These are phyloP conservation scores for Rhinoderma darwinii DNA, from an alignment of 2,113 vertebrate species.

Conservation along the genomic window DNA sequence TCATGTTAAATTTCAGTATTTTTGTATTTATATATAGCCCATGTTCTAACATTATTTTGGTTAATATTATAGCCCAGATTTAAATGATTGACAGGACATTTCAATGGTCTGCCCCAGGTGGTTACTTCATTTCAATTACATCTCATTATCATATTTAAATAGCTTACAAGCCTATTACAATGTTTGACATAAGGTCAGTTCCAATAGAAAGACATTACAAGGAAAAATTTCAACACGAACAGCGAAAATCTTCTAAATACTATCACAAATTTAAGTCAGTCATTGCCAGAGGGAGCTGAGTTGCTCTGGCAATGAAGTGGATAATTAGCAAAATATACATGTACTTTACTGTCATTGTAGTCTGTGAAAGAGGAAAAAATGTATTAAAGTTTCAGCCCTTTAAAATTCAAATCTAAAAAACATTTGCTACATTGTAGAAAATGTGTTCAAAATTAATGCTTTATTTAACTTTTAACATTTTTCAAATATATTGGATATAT, in stretches of 20 bases:
- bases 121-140: conserved; percentile 38
- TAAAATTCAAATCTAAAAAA: conserved; percentile 18
- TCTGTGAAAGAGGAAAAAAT: conserved; percentile 20
- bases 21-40: neutral
- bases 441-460: neutral
- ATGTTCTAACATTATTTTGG: neutral
- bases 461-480: too few relatives aligned
- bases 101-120: neutral
- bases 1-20: neutral
- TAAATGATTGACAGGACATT: conserved; percentile 5
- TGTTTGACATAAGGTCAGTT: conserved; percentile 18
- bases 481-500: neutral
- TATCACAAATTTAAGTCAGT: conserved; percentile 51
- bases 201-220: conserved; percentile 21
- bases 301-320: conserved; percentile 52
- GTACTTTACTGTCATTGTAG: conserved; percentile 53
- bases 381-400: neutral
- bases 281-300: conserved; percentile 41
- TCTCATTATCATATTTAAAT: conserved; percentile 39
- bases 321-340: conserved; percentile 56
- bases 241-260: conserved; percentile 49
- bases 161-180: conserved; percentile 27
- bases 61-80: neutral
- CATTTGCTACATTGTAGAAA: neutral
- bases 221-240: conserved; percentile 6